phyloP scores from a whole-genome alignment of 2,797 vertebrate genomes.

The Pachyuromys duprasi region DNA sequence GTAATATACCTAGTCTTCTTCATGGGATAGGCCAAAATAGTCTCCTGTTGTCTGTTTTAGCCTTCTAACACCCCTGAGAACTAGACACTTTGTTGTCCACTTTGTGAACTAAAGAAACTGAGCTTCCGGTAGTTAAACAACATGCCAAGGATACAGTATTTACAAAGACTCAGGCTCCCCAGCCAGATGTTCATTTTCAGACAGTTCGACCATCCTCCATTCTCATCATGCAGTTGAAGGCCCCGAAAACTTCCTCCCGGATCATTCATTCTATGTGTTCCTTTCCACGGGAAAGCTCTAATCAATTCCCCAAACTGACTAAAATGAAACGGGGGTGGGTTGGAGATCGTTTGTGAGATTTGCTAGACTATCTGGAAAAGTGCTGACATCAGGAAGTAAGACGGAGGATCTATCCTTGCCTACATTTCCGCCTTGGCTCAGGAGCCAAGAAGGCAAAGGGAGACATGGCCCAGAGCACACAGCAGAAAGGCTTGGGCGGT shows the following conservation, averaged over 20 bases:
- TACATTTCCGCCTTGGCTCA: slow-evolving; percentile 66
- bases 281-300: not conserved
- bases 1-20: not conserved
- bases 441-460: slow-evolving; percentile 60
- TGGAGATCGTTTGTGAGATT: slow-evolving; percentile 12
- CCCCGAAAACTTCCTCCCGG: not conserved
- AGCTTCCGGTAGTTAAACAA: not conserved
- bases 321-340: slow-evolving; percentile 11
- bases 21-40: not conserved
- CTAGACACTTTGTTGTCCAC: not conserved
- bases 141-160: not conserved
- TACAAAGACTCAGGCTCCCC: not conserved
- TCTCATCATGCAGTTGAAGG: not conserved
- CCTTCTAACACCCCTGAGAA: not conserved
- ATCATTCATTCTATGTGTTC: not conserved
- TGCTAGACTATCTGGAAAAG: slow-evolving; percentile 46
- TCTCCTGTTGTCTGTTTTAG: not conserved
- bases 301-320: not conserved
- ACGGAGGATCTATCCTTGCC: not conserved
- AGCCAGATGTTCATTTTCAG: not conserved
- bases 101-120: not conserved
- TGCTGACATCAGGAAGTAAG: slow-evolving; percentile 58
- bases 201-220: not conserved
- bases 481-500: slow-evolving; percentile 61
- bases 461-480: slow-evolving; percentile 73